These are phyloP conservation scores for Myotis pilosus DNA, from an alignment of 2,797 vertebrate genomes.

Conservation along the genomic window DNA sequence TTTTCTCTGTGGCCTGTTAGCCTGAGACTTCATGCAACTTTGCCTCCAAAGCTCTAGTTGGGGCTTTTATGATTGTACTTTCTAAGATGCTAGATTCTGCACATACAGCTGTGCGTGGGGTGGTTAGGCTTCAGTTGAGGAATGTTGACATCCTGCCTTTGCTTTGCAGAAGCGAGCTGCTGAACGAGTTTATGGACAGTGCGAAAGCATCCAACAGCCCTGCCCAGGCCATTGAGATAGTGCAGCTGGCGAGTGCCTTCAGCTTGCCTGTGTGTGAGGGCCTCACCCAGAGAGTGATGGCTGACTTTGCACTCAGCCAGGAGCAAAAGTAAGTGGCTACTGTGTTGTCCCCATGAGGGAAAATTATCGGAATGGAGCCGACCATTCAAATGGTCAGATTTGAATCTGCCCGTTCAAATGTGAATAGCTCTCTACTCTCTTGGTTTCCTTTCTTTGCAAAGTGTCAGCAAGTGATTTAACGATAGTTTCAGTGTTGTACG, in stretches of 20 bases:
- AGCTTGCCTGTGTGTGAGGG: conserved; percentile 83
- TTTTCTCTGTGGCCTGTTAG: neutral
- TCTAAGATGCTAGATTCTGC: neutral
- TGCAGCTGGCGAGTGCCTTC: conserved; percentile 89
- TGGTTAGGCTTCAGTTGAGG: neutral
- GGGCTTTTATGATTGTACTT: neutral
- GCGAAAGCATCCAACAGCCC: conserved; percentile 76
- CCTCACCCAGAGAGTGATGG: conserved; percentile 80
- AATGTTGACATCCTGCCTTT: neutral
- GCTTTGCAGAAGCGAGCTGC: conserved; percentile 83
- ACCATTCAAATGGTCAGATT: neutral
- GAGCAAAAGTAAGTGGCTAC: conserved; percentile 88
- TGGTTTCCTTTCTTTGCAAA: neutral
- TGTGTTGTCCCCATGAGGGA: neutral
- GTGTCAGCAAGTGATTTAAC: neutral
- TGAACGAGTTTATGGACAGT: conserved; percentile 86
- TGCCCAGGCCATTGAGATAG: conserved; percentile 87
- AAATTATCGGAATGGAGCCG: neutral
- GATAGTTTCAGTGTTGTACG: neutral
- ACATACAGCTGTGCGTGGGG: neutral
- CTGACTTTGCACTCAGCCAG: conserved; percentile 88
- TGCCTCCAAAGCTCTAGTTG: neutral
- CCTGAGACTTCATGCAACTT: neutral
- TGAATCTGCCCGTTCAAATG: neutral
- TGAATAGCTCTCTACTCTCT: neutral